Evolutionary conservation across 2,888 invertebrate genomes (phyloP).

Genomic region (Dryococelus australis): DNA sequence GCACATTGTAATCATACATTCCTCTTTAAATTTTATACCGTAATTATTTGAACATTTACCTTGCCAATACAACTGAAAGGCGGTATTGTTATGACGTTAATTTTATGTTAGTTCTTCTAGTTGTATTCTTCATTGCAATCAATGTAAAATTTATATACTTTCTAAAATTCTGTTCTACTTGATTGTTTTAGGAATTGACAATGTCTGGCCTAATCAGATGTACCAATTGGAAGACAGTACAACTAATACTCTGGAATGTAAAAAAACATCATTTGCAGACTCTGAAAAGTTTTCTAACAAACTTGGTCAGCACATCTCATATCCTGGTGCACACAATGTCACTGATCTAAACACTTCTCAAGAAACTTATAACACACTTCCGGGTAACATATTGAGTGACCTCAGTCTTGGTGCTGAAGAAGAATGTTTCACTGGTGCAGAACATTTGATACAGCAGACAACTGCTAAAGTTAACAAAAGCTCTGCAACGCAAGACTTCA

Average conservation of each 20-base stretch:
- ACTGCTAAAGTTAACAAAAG: background rate
- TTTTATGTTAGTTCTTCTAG: too few relatives aligned
- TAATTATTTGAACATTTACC: too few relatives aligned
- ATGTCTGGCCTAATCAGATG: background rate
- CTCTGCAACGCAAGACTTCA: background rate
- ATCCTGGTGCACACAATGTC: background rate
- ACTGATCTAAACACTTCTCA: background rate
- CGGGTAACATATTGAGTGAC: background rate
- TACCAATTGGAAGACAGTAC: background rate
- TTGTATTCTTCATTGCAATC: too few relatives aligned
- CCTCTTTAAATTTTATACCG: too few relatives aligned
- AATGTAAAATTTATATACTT: too few relatives aligned
- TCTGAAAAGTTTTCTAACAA: background rate
- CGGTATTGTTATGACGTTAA: too few relatives aligned
- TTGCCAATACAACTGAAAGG: too few relatives aligned
- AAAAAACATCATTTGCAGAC: background rate
- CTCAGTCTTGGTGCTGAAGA: background rate
- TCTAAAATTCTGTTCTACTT: too few relatives aligned
- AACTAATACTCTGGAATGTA: background rate
- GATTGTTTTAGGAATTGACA: background rate
- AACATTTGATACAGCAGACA: background rate
- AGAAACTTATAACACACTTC: background rate
- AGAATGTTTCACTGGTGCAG: background rate
- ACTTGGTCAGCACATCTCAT: too few relatives aligned
- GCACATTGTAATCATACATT: too few relatives aligned